Percentiles rank a stretch among this genome's conserved stretches.
Evolutionary conservation across 1,140 invertebrate genomes (phyloP).

Genomic region (Caenorhabditis latens): DNA sequence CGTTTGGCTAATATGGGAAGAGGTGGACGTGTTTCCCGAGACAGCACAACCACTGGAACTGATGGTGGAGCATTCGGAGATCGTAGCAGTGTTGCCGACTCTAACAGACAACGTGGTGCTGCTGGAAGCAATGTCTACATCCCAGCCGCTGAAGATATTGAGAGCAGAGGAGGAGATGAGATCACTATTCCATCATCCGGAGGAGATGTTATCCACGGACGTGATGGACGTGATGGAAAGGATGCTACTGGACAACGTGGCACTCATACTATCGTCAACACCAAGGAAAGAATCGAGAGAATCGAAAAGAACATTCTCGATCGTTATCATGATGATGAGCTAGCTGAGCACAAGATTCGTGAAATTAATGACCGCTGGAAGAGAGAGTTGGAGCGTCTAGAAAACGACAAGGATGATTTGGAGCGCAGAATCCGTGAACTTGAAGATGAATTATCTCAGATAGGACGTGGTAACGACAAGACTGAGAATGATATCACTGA

Average conservation of each 20-base stretch:
- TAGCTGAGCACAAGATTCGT: constrained; percentile 73
- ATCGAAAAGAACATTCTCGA: constrained; percentile 51
- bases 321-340: constrained; percentile 73
- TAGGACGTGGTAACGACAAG: constrained; percentile 70
- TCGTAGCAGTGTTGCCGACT: constrained; percentile 48
- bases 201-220: constrained; percentile 61
- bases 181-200: constrained; percentile 63
- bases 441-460: constrained; percentile 73
- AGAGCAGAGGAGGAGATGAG: constrained; percentile 53
- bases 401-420: constrained; percentile 77
- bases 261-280: constrained; percentile 17
- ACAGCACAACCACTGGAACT: constrained; percentile 57
- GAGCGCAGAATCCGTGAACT: constrained; percentile 73
- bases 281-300: constrained; percentile 52
- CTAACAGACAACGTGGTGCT: not conserved
- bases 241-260: constrained; percentile 50
- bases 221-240: constrained; percentile 61
- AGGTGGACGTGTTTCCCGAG: constrained; percentile 71
- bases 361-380: constrained; percentile 78
- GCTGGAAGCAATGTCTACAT: constrained; percentile 12
- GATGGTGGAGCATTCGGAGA: constrained; percentile 54
- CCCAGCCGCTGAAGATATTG: constrained; percentile 41
- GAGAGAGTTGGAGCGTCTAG: constrained; percentile 74
- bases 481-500: constrained; percentile 72
- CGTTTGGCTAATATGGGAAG: constrained; percentile 72